These are phyloP conservation scores for Argopecten irradians DNA, from an alignment of 1,140 invertebrate genomes.

Conservation along the genomic window DNA sequence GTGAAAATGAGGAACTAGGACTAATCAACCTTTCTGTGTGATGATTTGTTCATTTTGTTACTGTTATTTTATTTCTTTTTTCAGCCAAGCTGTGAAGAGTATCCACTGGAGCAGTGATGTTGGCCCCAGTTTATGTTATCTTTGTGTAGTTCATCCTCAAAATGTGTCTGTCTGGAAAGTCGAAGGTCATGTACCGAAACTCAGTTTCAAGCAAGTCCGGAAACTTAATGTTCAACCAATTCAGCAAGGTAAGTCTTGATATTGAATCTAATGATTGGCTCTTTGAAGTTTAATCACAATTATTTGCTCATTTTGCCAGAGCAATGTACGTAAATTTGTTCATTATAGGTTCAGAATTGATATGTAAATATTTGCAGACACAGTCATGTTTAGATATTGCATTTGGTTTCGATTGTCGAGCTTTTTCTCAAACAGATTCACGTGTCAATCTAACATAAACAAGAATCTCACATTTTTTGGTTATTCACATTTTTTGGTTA, in stretches of 20 bases:
- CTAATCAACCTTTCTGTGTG: background rate
- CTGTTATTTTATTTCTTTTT: background rate
- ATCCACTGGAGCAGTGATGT: slow-evolving; percentile 64
- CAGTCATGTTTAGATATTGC: too few species aligned
- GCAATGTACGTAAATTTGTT: too few species aligned
- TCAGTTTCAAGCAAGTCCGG: slow-evolving; percentile 68
- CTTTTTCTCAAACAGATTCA: too few species aligned
- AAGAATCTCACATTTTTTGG: too few species aligned
- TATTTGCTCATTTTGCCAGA: too few species aligned
- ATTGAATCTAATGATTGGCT: too few species aligned
- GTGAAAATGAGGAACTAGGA: background rate
- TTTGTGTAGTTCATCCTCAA: slow-evolving; percentile 64
- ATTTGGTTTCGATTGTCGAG: too few species aligned
- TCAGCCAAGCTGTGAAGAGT: slow-evolving; percentile 57
- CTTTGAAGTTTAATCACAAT: too few species aligned
- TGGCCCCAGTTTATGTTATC: slow-evolving; percentile 52
- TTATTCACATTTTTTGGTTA: too few species aligned
- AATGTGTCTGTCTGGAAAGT: slow-evolving; percentile 67
- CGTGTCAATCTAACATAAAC: too few species aligned
- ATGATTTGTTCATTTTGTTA: background rate
- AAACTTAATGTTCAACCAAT: slow-evolving; percentile 66
- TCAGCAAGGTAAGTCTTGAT: slow-evolving; percentile 66
- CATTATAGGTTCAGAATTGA: too few species aligned
- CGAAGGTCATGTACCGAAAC: slow-evolving; percentile 59
- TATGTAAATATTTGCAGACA: too few species aligned